Evolutionary conservation across 2,888 invertebrate species (phyloP).

Genomic region (Drosophila vallismaia): DNA sequence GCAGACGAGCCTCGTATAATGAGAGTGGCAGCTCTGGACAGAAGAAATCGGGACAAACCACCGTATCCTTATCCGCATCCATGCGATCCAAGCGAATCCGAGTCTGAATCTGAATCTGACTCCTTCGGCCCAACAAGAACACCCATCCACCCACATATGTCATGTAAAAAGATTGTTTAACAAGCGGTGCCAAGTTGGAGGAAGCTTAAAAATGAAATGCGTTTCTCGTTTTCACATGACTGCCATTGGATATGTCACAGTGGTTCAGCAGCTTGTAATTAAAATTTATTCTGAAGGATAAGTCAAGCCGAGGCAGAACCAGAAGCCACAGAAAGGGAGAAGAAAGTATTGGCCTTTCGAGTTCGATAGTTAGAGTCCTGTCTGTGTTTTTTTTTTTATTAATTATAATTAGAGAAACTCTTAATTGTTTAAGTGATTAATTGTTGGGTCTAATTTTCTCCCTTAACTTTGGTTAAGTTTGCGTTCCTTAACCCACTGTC

Average conservation of each 20-base stretch:
- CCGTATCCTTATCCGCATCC: slow-evolving; percentile 14
- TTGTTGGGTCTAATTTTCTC: too few species aligned
- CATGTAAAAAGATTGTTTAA: slow-evolving; percentile 75
- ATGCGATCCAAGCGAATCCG: too few species aligned
- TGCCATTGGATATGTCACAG: slow-evolving; percentile 35
- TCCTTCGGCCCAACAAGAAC: slow-evolving; percentile 5
- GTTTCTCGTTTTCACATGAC: slow-evolving; percentile 65
- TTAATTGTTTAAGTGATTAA: too few species aligned
- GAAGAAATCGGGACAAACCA: slow-evolving; percentile 16
- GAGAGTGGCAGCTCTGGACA: slow-evolving; percentile 30
- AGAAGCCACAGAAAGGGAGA: too few species aligned
- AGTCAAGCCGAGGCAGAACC: neutral
- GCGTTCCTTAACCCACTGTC: slow-evolving; percentile 23
- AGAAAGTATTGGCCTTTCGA: too few species aligned
- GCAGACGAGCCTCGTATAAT: slow-evolving; percentile 47
- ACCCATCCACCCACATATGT: slow-evolving; percentile 52
- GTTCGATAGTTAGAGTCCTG: too few species aligned
- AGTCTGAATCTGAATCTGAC: slow-evolving; percentile 6
- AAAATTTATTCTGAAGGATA: neutral
- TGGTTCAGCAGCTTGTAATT: slow-evolving; percentile 10
- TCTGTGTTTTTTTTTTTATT: too few species aligned
- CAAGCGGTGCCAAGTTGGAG: slow-evolving; percentile 46
- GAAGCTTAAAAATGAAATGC: slow-evolving; percentile 71
- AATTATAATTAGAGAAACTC: too few species aligned
- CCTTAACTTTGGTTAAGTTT: neutral